These are phyloP conservation scores for Edolisoma coerulescens DNA, from an alignment of 2,113 vertebrate species.

Conservation along the genomic window DNA sequence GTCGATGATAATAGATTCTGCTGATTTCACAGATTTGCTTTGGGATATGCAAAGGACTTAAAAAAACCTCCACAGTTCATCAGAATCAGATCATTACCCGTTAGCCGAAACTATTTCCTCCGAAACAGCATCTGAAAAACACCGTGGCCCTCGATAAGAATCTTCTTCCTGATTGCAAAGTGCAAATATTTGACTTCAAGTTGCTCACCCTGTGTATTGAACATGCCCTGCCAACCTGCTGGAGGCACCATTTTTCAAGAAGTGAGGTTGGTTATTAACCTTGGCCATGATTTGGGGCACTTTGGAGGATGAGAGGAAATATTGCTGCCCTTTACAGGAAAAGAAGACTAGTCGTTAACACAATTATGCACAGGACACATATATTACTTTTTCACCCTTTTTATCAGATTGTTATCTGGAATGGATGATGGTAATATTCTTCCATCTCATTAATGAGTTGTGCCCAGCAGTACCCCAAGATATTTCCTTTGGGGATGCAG, in stretches of 20 bases:
- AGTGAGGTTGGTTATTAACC: not conserved
- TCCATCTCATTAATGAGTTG: not conserved
- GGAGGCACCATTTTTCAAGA: not conserved
- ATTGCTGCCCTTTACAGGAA: not conserved
- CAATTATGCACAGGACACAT: not conserved
- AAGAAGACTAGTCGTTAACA: not conserved
- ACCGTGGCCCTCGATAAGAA: not conserved
- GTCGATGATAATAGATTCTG: not conserved
- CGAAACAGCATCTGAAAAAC: not conserved
- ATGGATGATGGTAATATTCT: not conserved
- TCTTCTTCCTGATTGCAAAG: not conserved
- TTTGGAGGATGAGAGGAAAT: not conserved
- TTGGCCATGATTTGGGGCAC: not conserved
- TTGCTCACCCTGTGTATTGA: not conserved
- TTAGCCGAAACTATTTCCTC: not conserved
- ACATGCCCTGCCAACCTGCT: rapidly evolving
- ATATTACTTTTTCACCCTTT: not conserved
- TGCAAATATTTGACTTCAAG: not conserved
- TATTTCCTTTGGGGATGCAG: not conserved
- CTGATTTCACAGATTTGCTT: not conserved
- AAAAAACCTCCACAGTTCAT: not conserved
- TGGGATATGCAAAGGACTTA: not conserved
- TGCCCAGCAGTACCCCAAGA: not conserved
- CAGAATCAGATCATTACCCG: not conserved
- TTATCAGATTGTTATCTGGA: not conserved